Base-by-base conservation (phyloP, 2,113 vertebrate species). In the Vicugna pacos region DNA sequence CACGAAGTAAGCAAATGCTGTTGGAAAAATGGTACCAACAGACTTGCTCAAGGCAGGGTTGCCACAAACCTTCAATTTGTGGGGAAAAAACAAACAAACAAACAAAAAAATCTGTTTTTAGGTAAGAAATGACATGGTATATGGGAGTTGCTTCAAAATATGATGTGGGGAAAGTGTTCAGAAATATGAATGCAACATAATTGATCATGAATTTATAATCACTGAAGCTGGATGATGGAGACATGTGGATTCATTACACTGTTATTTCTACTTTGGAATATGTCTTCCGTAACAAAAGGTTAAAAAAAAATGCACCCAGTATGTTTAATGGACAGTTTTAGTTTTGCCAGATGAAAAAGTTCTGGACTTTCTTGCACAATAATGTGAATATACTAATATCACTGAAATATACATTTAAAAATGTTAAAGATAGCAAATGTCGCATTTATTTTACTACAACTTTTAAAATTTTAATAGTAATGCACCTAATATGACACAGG, bases 181-280 rank as follows among this genome's bases (percentile, higher is more conserved):
- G 50, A 54, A 89, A 81, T 75, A 69, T 56, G 85, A 94, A 85
- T 35, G 20, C 93, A 88, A 94, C 4, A 32, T 88, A 77, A 77
- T 0, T 81, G 32, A 76, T 52, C 20, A 60, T 5, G 11, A 81
- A 81, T 52, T 93, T 58, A 73, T 60, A 80, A 92, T 54, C 89
- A 84, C 3, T 83, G 46, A 91, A 87, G 22, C 24, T 80, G 28
- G 46, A 4, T 38, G 65, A 86, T 13, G 38, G 3, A 13, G 35
- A 65, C 8, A 35, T 26, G n/a, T 54, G 28, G 64, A 67, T 50
- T 91, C 54, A 65, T 50, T 28, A 87, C 1, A 84, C 16, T 17
- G 79, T 9, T 87, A 4, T 67, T 91, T 73, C 69, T 88, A 91
- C 20, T 93, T 82, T 65, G 48, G 12, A 93, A 79, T 65, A 65